These are phyloP conservation scores for Herminia tarsipennalis DNA, from an alignment of 2,888 invertebrate genomes.

Conservation along the genomic window DNA sequence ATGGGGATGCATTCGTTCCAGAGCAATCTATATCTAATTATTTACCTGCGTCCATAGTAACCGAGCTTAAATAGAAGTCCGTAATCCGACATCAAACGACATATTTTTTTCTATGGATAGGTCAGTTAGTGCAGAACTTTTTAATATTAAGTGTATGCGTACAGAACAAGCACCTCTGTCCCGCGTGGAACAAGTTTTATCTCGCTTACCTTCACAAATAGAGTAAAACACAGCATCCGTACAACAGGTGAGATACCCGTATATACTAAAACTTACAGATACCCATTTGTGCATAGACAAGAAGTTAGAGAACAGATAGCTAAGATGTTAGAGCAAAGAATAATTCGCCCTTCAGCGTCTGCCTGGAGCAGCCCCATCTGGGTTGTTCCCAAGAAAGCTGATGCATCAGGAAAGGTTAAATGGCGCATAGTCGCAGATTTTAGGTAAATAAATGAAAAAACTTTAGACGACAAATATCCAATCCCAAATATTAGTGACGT, in stretches of 20 bases:
- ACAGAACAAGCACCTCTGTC: background rate
- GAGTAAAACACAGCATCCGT: slow-evolving; percentile 1
- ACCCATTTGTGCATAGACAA: background rate
- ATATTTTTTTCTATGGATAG: background rate
- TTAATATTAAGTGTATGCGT: slow-evolving; percentile 6
- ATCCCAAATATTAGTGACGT: slow-evolving; percentile 3
- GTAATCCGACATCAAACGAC: background rate
- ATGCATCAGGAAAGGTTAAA: slow-evolving; percentile 2
- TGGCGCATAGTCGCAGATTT: slow-evolving; percentile 4
- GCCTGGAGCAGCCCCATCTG: slow-evolving; percentile 5
- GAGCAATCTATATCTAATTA: slow-evolving; percentile 37
- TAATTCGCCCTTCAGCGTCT: slow-evolving; percentile 1
- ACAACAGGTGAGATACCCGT: slow-evolving; percentile 8
- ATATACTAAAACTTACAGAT: slow-evolving; percentile 2
- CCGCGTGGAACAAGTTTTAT: background rate
- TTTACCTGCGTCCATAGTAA: background rate
- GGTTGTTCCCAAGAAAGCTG: background rate
- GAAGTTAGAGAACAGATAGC: background rate
- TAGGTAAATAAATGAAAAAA: slow-evolving; percentile 2
- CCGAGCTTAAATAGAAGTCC: background rate
- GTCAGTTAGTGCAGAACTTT: background rate
- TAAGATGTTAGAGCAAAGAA: slow-evolving; percentile 4
- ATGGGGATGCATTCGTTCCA: slow-evolving; percentile 29
- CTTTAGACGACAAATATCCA: slow-evolving; percentile 2
- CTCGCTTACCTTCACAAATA: slow-evolving; percentile 1